Evolutionary conservation across 2,888 invertebrate species (phyloP).

Genomic region (Epinotia nisella): DNA sequence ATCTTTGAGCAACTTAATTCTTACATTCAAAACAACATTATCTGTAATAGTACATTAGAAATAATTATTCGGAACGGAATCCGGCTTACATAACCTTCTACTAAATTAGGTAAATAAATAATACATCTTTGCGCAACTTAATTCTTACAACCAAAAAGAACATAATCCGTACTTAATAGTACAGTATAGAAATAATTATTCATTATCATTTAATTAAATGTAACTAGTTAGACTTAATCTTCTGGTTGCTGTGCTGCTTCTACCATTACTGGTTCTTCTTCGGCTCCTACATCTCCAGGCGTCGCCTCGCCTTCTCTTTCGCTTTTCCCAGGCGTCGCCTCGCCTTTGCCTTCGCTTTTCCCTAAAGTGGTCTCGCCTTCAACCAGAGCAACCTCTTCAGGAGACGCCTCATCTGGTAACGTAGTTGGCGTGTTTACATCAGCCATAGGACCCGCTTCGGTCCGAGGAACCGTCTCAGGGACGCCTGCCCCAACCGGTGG

Average conservation of each 20-base stretch:
- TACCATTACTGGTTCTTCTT: neutral
- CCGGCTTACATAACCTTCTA: too few species aligned
- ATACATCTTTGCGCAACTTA: too few species aligned
- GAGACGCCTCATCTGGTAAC: neutral
- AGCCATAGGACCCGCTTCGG: constrained; percentile 5
- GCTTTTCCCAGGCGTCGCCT: too few species aligned
- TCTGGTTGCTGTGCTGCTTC: neutral
- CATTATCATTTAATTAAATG: neutral
- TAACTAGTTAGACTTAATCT: neutral
- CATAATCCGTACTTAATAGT: too few species aligned
- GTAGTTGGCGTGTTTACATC: neutral
- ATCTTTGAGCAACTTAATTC: too few species aligned
- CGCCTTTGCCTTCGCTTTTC: neutral
- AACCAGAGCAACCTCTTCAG: neutral
- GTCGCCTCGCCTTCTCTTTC: neutral
- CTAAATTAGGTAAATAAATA: too few species aligned
- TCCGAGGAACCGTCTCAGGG: constrained; percentile 46
- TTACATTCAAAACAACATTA: too few species aligned
- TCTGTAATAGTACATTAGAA: too few species aligned
- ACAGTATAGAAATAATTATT: too few species aligned
- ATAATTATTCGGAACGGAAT: too few species aligned
- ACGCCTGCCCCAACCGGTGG: constrained; percentile 47
- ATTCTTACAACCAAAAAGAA: too few species aligned
- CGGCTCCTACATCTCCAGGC: neutral
- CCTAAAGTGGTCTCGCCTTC: neutral